These are phyloP conservation scores for Tolmerus cingulatus DNA, from an alignment of 2,888 invertebrate genomes.

Conservation along the genomic window DNA sequence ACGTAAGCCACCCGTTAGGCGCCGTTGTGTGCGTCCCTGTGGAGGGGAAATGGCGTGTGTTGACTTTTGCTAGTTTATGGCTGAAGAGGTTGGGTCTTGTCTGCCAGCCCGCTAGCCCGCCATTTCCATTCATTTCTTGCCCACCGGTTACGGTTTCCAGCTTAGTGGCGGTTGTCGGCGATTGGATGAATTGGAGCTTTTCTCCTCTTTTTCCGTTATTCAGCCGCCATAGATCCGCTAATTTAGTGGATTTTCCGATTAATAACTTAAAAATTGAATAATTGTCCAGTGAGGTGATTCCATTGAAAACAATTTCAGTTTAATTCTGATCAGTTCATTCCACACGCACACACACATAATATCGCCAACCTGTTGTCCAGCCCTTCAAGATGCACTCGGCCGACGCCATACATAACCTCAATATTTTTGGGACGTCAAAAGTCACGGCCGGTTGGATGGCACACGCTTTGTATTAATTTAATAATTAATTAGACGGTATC, in stretches of 20 bases:
- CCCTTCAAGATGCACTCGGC: not conserved
- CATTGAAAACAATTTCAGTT: not conserved
- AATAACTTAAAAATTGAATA: not conserved
- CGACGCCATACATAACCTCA: conserved; percentile 1
- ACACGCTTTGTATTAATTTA: not conserved
- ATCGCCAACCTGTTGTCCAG: not conserved
- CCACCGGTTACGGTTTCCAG: not conserved
- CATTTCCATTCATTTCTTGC: conserved; percentile 32
- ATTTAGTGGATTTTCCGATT: not conserved
- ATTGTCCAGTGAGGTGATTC: not conserved
- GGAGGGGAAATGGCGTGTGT: conserved; percentile 29
- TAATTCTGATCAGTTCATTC: not conserved
- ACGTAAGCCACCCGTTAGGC: not conserved
- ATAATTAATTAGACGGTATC: not conserved
- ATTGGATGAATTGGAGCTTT: not conserved
- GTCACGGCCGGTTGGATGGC: not conserved
- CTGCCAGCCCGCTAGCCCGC: conserved; percentile 23
- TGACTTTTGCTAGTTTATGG: conserved; percentile 15
- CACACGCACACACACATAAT: not conserved
- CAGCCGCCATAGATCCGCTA: not conserved
- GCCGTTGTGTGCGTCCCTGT: not conserved
- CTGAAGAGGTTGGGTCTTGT: conserved; percentile 32
- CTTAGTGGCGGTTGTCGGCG: not conserved
- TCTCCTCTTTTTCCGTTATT: not conserved
- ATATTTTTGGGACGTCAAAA: not conserved